Evolutionary conservation across 2,888 invertebrate genomes (phyloP).

Genomic region (Tenthredo mesomela): DNA sequence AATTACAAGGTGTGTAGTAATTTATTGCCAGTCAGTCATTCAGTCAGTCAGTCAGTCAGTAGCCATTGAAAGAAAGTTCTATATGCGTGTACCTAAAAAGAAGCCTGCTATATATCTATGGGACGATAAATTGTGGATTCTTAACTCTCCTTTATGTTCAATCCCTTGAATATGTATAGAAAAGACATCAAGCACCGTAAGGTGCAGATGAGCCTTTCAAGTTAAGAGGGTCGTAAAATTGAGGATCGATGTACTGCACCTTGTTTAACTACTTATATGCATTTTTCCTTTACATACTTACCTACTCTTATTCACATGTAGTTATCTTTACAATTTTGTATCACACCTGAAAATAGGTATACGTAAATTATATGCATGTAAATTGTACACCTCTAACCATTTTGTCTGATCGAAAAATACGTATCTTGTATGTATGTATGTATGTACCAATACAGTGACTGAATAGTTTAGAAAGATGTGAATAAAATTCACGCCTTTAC

Average conservation of each 20-base stretch:
- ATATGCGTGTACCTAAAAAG: neutral
- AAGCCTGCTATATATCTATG: neutral
- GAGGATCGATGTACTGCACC: neutral
- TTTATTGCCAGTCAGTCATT: neutral
- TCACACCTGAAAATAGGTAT: neutral
- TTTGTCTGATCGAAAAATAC: neutral
- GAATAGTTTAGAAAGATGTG: neutral
- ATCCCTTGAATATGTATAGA: neutral
- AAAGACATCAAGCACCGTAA: neutral
- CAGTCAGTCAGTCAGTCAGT: neutral
- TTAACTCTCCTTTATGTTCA: neutral
- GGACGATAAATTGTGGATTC: neutral
- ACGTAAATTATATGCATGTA: too few species aligned
- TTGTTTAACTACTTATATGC: neutral
- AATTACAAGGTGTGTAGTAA: neutral
- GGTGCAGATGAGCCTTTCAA: conserved; percentile 2
- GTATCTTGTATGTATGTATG: too few species aligned
- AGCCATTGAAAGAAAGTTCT: neutral
- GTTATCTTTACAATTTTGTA: neutral
- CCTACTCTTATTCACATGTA: neutral
- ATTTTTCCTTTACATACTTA: neutral
- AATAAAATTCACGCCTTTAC: conserved; percentile 8
- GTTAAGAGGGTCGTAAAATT: conserved; percentile 14
- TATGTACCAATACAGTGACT: neutral
- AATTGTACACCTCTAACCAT: too few species aligned